phyloP scores from a whole-genome alignment of 2,888 invertebrate genomes.

The Carpatolechia fugitivella region DNA sequence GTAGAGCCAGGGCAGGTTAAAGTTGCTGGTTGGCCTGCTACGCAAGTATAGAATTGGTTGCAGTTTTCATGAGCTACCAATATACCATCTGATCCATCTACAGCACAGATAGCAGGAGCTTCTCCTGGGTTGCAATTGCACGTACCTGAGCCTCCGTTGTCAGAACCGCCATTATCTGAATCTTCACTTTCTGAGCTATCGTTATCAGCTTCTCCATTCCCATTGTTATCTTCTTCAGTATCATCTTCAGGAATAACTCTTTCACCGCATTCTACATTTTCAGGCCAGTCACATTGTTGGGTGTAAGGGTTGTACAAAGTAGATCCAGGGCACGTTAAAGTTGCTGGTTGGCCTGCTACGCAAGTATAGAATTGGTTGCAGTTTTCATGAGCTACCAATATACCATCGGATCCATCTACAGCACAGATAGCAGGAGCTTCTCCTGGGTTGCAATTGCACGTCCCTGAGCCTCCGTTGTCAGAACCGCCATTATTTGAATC shows the following conservation, averaged over 20 bases:
- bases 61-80: conserved; percentile 24
- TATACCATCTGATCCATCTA: conserved; percentile 20
- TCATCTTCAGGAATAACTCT: conserved; percentile 19
- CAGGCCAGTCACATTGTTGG: conserved; percentile 25
- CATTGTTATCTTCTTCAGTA: background rate
- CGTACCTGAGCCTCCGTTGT: conserved; percentile 18
- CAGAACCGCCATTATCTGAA: background rate
- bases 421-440: conserved; percentile 24
- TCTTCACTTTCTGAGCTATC: too few relatives aligned
- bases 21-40: conserved; percentile 31
- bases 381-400: conserved; percentile 22
- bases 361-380: conserved; percentile 25
- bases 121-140: conserved; percentile 20
- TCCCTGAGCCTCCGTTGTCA: background rate
- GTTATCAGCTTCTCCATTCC: background rate
- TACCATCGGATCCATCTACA: conserved; percentile 20
- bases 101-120: conserved; percentile 22
- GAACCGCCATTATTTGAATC: conserved; percentile 13
- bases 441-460: conserved; percentile 18
- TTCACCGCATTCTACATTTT: conserved; percentile 25
- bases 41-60: conserved; percentile 30
- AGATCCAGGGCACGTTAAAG: too few relatives aligned
- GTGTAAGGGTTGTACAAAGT: conserved; percentile 17
- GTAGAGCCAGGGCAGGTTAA: conserved; percentile 27
- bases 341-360: too few relatives aligned